These are phyloP conservation scores for Enteromius argenteus DNA, from an alignment of 2,797 vertebrate species.

Conservation along the genomic window DNA sequence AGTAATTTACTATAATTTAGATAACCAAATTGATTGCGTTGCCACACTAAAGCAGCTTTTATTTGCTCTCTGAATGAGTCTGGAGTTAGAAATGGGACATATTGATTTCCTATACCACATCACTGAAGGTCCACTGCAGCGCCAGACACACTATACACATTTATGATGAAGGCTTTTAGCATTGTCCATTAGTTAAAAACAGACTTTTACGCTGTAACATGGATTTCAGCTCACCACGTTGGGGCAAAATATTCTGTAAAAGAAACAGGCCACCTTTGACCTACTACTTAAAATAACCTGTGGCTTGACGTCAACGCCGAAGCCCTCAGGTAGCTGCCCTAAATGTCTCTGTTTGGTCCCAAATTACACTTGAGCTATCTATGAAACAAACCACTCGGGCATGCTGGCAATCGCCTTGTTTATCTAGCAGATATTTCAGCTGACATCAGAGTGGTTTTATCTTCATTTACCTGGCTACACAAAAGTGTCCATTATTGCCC, in stretches of 20 bases:
- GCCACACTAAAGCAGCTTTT: constrained; percentile 57
- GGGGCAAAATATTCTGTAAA: constrained; percentile 36
- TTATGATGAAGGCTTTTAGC: constrained; percentile 46
- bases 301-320: constrained; percentile 60
- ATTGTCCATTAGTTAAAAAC: constrained; percentile 39
- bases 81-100: constrained; percentile 58
- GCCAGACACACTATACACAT: constrained; percentile 39
- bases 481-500: constrained; percentile 53
- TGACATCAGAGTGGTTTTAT: constrained; percentile 53
- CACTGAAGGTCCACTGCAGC: constrained; percentile 47
- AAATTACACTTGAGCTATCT: constrained; percentile 60
- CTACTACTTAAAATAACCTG: constrained; percentile 65
- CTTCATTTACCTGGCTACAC: constrained; percentile 53
- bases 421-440: constrained; percentile 59
- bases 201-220: constrained; percentile 30
- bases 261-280: constrained; percentile 63
- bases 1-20: constrained; percentile 60
- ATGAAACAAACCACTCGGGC: constrained; percentile 46
- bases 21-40: constrained; percentile 58
- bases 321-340: constrained; percentile 62
- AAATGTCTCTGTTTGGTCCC: constrained; percentile 61
- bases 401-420: constrained; percentile 52
- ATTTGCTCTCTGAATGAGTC: constrained; percentile 60
- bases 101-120: constrained; percentile 61
- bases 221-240: constrained; percentile 2